Percentiles rank a stretch among this genome's conserved stretches.
Conservation (phyloP, 2,888 invertebrate species). For the Chloroclysta siterata region DNA sequence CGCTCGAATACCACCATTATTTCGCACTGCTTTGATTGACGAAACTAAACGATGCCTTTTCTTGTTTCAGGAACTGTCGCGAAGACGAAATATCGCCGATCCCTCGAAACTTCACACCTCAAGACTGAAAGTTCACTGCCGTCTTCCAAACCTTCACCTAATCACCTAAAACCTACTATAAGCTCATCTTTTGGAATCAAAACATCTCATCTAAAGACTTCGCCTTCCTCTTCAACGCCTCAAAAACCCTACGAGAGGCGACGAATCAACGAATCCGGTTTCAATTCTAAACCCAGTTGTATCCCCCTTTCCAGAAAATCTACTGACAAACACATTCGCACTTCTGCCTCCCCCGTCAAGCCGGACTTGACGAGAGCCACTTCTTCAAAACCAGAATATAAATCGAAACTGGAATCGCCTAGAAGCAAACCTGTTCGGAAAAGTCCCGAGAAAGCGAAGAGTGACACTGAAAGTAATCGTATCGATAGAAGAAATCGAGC, state of each 20-base stretch:
- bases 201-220: slow-evolving; percentile 63
- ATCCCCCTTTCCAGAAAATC: slow-evolving; percentile 77
- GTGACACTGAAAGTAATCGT: slow-evolving; percentile 73
- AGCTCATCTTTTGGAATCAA: slow-evolving; percentile 72
- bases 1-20: slow-evolving; percentile 43
- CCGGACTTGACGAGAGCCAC: slow-evolving; percentile 64
- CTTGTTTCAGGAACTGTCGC: slow-evolving; percentile 76
- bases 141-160: slow-evolving; percentile 80
- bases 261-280: slow-evolving; percentile 64
- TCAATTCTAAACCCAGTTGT: slow-evolving; percentile 71
- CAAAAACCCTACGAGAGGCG: slow-evolving; percentile 68
- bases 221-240: slow-evolving; percentile 52
- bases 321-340: slow-evolving; percentile 61
- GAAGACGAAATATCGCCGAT: slow-evolving; percentile 70
- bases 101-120: slow-evolving; percentile 69
- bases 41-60: slow-evolving; percentile 36
- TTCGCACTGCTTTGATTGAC: slow-evolving; percentile 31
- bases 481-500: slow-evolving; percentile 77
- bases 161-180: slow-evolving; percentile 59
- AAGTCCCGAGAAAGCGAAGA: slow-evolving; percentile 76
- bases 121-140: slow-evolving; percentile 79
- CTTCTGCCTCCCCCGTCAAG: slow-evolving; percentile 71
- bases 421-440: slow-evolving; percentile 60
- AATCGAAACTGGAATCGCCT: slow-evolving; percentile 64
- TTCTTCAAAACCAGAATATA: slow-evolving; percentile 58